Base-by-base conservation (phyloP, 2,797 vertebrate genomes). In the Acanthis flammea region DNA sequence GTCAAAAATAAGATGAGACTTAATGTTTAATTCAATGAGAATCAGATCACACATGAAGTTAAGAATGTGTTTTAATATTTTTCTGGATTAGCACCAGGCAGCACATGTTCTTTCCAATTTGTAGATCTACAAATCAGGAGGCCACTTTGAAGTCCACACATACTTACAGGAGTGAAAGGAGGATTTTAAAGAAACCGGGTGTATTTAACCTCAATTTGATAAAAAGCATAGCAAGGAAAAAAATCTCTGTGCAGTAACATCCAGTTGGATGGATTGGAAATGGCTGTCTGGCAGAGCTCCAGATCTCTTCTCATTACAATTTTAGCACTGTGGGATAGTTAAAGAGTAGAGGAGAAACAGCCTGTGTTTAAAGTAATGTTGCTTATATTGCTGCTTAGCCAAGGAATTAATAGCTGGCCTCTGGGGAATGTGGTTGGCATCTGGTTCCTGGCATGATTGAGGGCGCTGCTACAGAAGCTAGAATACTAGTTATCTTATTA, bases 381-480 rank as follows among this genome's bases (percentile, higher is more conserved):
- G 41, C 83, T 93, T 92, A 39, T 91, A 62, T 67, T 97, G 60
- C 91, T 73, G 83, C 83, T 88, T 96, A 88, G 76, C 70, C 81
- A 93, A 79, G 63, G 92, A 94, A 77, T 84, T 94, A 87, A 87
- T 88, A 85, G 85, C n/a, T 68, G 13, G 61, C 47, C 72, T 80
- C 72, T 87, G 53, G 79, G 71, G 93, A 91, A 39, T 4, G 3
- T 37, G 18, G 27, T 60, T 91, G 86, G 41, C 84, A 72, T 88
- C 62, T 75, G 54, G 31, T 67, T 94, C 88, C 48, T 41, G 48
- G 55, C 39, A 66, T 35, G 9, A 94, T 6, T 94, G 53, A 85
- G 57, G 91, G 21, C 1, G 0, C 33, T 91, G 55, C 62, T 89
- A 8, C 16, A 67, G 89, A 76, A 90, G 48, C 18, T 89, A 45